phyloP scores from a whole-genome alignment of 2,888 invertebrate species.

The Meteorus cinctellus region DNA sequence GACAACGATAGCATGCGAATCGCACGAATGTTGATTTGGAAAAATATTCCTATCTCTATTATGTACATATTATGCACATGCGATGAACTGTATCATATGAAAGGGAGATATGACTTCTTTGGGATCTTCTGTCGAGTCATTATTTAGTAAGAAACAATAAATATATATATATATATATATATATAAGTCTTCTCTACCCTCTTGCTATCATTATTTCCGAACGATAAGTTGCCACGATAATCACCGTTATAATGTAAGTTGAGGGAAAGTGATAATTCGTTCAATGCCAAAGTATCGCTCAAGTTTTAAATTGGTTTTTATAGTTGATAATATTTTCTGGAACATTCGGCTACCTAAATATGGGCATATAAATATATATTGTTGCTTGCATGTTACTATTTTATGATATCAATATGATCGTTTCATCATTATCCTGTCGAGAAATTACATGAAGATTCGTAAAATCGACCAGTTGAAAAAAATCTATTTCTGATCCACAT shows the following conservation, averaged over 20 bases:
- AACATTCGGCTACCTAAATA: background rate
- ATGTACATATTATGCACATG: conserved; percentile 6
- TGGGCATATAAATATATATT: too few species aligned
- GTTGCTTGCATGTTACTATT: too few species aligned
- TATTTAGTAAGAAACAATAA: background rate
- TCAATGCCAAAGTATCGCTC: conserved; percentile 63
- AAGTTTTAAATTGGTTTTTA: conserved; percentile 51
- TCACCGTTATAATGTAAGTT: background rate
- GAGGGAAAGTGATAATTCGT: conserved; percentile 49
- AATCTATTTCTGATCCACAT: too few species aligned
- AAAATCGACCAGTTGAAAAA: too few species aligned
- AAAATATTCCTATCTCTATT: conserved; percentile 1
- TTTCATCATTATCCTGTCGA: too few species aligned
- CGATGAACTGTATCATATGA: background rate
- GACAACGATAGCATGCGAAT: conserved; percentile 54
- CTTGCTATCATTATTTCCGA: background rate
- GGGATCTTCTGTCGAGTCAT: conserved; percentile 14
- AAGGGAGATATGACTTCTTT: background rate
- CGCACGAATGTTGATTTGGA: conserved; percentile 15
- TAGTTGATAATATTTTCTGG: conserved; percentile 7
- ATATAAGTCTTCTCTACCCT: background rate
- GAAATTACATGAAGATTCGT: too few species aligned
- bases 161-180: background rate
- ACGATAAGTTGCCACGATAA: conserved; percentile 24
- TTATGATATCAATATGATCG: too few species aligned